Conservation (phyloP, 2,113 vertebrate species). For the Carassius carassius region DNA sequence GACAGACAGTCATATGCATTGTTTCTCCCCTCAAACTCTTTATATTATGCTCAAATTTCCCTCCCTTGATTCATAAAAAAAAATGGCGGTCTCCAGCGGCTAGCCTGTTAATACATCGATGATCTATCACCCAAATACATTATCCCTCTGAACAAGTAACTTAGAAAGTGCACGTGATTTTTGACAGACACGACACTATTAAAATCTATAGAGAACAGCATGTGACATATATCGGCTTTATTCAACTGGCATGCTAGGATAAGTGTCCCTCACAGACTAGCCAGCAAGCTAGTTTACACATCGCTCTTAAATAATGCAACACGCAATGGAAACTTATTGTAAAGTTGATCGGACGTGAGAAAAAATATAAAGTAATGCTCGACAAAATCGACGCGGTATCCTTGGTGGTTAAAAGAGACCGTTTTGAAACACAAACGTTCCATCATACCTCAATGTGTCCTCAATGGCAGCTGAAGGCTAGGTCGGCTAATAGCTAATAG, state of each 20-base stretch:
- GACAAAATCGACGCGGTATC: background rate
- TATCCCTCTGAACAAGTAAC: background rate
- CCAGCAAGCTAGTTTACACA: background rate
- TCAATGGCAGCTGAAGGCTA: conserved; percentile 26
- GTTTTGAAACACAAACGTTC: conserved; percentile 6
- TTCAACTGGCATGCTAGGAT: background rate
- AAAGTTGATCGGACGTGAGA: conserved; percentile 16
- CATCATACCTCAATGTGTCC: conserved; percentile 37
- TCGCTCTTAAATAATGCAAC: conserved; percentile 12
- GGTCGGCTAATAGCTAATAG: conserved; percentile 30
- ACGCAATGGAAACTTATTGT: background rate
- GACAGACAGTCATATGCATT: too few relatives aligned
- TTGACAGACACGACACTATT: background rate
- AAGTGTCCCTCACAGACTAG: conserved; percentile 2
- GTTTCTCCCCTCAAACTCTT: background rate
- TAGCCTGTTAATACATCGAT: background rate
- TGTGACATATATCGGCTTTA: background rate
- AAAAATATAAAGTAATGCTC: background rate
- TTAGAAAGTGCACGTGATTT: background rate
- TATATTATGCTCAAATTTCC: conserved; percentile 47
- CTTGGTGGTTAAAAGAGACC: background rate
- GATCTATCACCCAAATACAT: background rate
- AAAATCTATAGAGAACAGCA: background rate
- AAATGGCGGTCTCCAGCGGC: conserved; percentile 50
- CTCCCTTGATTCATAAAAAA: conserved; percentile 41